These are phyloP conservation scores for Bimastos eiseni DNA, from an alignment of 2,888 invertebrate genomes.

Conservation along the genomic window DNA sequence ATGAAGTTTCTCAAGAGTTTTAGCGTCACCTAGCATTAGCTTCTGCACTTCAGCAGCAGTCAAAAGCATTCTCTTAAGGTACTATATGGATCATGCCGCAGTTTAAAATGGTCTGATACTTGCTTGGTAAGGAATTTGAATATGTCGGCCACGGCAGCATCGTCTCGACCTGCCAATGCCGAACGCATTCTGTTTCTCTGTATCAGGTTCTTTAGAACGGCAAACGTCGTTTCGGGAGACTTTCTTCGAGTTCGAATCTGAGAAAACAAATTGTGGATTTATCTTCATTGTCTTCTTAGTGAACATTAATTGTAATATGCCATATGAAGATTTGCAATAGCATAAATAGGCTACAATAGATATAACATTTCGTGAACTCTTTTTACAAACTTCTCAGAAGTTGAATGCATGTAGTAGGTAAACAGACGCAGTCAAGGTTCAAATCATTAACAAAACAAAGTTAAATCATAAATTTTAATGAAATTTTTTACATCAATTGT, in stretches of 20 bases:
- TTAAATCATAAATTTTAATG: background rate
- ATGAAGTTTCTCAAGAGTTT: no score
- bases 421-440: background rate
- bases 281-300: background rate
- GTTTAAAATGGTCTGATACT: constrained; percentile 30
- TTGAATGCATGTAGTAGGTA: background rate
- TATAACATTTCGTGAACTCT: background rate
- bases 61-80: background rate
- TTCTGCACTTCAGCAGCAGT: background rate
- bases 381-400: background rate
- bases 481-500: background rate
- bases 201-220: constrained; percentile 83
- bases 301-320: background rate
- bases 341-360: background rate
- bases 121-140: constrained; percentile 69
- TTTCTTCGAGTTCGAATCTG: constrained; percentile 43
- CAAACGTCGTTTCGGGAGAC: constrained; percentile 76
- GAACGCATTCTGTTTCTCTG: constrained; percentile 76
- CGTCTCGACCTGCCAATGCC: constrained; percentile 76
- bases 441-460: background rate
- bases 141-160: constrained; percentile 71
- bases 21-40: background rate
- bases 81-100: background rate
- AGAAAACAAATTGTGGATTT: background rate
- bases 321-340: background rate